A percentile compares a stretch with the other conserved stretches of the same genome.
These are phyloP conservation scores for Lepus timidus DNA, from an alignment of 2,113 vertebrate species.

Conservation along the genomic window DNA sequence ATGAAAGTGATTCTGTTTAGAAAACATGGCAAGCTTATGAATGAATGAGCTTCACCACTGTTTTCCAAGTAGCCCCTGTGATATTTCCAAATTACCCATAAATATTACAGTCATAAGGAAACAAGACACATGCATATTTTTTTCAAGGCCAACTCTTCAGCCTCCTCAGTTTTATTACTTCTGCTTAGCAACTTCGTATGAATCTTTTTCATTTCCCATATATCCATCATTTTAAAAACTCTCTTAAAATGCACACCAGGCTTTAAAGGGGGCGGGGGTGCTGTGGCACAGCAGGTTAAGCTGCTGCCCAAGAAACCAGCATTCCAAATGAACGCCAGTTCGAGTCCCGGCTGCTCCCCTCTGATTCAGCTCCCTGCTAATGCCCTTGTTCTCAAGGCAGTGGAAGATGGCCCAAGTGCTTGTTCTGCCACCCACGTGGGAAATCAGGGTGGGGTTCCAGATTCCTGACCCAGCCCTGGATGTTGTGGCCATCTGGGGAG, in stretches of 20 bases:
- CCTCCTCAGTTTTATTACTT: conserved; percentile 9
- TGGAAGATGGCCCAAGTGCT: too few species aligned
- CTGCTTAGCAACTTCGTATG: background rate
- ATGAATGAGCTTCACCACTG: background rate
- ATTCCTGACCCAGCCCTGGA: too few species aligned
- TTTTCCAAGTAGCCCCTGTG: background rate
- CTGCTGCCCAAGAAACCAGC: too few species aligned
- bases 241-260: background rate
- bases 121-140: background rate
- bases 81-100: conserved; percentile 12
- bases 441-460: too few species aligned
- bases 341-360: too few species aligned
- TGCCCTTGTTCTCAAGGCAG: too few species aligned
- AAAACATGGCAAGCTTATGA: conserved; percentile 39
- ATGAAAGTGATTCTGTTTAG: conserved; percentile 31
- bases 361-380: too few species aligned
- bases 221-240: background rate
- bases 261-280: too few species aligned
- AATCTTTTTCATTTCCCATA: conserved; percentile 26
- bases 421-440: too few species aligned
- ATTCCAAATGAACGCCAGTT: too few species aligned
- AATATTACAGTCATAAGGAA: background rate
- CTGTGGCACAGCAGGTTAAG: too few species aligned
- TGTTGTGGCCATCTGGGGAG: too few species aligned
- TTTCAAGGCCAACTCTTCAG: background rate